phyloP scores from a whole-genome alignment of 1,140 invertebrate genomes.

The Bombus difficillimus region DNA sequence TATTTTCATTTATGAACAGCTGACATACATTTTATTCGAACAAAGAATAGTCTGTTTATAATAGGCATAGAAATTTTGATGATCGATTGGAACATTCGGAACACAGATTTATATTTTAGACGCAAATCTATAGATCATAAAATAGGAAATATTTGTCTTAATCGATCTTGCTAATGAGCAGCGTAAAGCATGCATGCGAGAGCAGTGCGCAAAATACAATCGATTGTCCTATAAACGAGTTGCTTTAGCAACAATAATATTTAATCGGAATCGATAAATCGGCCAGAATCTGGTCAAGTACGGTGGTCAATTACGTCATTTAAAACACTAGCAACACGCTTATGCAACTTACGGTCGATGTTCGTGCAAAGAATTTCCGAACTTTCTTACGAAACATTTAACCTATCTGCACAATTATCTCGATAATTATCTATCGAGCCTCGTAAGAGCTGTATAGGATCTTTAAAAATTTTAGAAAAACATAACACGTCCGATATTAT shows the following conservation, averaged over 20 bases:
- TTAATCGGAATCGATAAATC: constrained; percentile 21
- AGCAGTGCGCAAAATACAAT: neutral
- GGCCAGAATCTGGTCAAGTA: neutral
- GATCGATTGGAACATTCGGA: too few species aligned
- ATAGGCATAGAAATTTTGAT: too few species aligned
- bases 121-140: neutral
- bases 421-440: too few species aligned
- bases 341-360: neutral
- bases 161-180: neutral
- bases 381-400: neutral
- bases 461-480: neutral
- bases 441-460: fast-evolving
- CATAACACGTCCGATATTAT: neutral
- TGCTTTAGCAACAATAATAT: constrained; percentile 25
- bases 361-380: neutral
- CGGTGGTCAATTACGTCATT: neutral
- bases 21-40: too few species aligned
- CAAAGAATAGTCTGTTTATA: too few species aligned
- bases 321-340: neutral
- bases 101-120: too few species aligned
- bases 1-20: too few species aligned
- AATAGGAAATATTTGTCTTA: neutral
- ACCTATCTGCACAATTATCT: neutral
- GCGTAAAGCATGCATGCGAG: too few species aligned
- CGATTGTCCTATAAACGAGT: constrained; percentile 33